These are phyloP conservation scores for Echinarachnius parma DNA, from an alignment of 53 echinoderm and acorn worm genomes.

Conservation along the genomic window DNA sequence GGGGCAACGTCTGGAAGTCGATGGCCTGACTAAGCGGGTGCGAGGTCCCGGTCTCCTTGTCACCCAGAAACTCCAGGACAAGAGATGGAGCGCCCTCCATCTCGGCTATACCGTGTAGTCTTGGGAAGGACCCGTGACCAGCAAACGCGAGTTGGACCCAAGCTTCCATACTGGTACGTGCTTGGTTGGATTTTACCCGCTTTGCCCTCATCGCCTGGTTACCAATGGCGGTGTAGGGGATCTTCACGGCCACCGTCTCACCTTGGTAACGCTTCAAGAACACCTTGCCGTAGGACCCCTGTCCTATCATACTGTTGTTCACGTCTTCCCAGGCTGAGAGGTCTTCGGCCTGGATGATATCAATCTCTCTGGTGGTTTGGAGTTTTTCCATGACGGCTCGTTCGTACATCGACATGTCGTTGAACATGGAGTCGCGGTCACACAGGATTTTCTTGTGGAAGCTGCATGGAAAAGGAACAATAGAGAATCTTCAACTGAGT, in stretches of 20 bases:
- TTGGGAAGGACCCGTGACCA: conserved; percentile 18
- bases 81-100: conserved; percentile 12
- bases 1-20: background rate
- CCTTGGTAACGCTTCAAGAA: conserved; percentile 2
- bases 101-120: conserved; percentile 10
- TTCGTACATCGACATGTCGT: conserved; percentile 24
- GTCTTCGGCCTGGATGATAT: background rate
- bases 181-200: conserved; percentile 11
- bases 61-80: conserved; percentile 38
- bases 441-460: conserved; percentile 16
- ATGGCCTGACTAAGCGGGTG: conserved; percentile 21
- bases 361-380: background rate
- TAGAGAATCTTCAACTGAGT: no score
- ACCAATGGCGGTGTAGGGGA: conserved; percentile 15
- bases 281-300: conserved; percentile 24
- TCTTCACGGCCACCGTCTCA: conserved; percentile 19
- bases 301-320: conserved; percentile 5
- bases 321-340: conserved; percentile 5
- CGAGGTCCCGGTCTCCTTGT: conserved; percentile 6
- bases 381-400: conserved; percentile 18
- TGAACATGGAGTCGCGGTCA: background rate
- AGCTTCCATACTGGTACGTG: conserved; percentile 26
- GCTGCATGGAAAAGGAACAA: no score
- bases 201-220: conserved; percentile 7
- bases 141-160: conserved; percentile 8